Percentiles rank a stretch among this genome's conserved stretches.
Evolutionary conservation across 2,888 invertebrate species (phyloP).

Genomic region (Sinelater perroti): DNA sequence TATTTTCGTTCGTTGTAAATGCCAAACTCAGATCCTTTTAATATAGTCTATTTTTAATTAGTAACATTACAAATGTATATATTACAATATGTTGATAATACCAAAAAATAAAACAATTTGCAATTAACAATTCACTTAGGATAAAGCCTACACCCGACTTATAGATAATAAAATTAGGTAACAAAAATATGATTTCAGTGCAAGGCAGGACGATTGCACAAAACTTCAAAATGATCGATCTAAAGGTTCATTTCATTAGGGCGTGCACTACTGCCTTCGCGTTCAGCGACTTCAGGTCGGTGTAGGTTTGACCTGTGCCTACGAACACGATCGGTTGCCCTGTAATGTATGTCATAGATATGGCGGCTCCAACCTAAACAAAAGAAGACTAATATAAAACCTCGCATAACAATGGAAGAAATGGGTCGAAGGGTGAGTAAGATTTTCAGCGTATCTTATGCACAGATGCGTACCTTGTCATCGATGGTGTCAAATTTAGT

Average conservation of each 20-base stretch:
- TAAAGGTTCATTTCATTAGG: constrained; percentile 81
- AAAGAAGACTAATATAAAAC: constrained; percentile 25
- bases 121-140: constrained; percentile 14
- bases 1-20: too few species aligned
- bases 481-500: constrained; percentile 99
- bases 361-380: constrained; percentile 87
- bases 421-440: too few species aligned
- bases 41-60: too few species aligned
- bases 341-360: constrained; percentile 99
- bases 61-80: too few species aligned
- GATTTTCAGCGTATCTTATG: background rate
- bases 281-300: constrained; percentile 95
- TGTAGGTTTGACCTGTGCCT: constrained; percentile 99
- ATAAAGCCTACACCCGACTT: constrained; percentile 15
- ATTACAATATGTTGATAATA: too few species aligned
- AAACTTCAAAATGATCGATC: constrained; percentile 2
- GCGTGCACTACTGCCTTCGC: constrained; percentile 96
- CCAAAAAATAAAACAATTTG: constrained; percentile 10
- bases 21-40: too few species aligned
- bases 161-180: constrained; percentile 15
- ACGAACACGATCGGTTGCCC: constrained; percentile 99
- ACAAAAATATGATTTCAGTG: constrained; percentile 14
- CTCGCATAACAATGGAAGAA: too few species aligned
- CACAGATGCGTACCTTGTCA: constrained; percentile 75
- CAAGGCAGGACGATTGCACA: background rate